phyloP scores from a whole-genome alignment of 2,113 vertebrate species.

The Alces alces region DNA sequence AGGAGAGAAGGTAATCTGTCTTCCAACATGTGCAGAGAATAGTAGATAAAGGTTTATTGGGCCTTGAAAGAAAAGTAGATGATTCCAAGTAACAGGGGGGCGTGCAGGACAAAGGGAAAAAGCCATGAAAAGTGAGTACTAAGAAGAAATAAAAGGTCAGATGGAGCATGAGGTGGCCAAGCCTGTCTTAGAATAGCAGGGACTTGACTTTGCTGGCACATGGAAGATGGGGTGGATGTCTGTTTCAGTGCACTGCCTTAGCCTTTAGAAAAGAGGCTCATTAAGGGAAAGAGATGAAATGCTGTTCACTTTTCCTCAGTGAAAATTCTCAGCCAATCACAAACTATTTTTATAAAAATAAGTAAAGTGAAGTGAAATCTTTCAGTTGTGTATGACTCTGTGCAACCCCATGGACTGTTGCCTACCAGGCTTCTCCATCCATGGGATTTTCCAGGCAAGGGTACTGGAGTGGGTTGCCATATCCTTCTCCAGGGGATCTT shows the following conservation, averaged over 20 bases:
- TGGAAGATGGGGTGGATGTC: not conserved
- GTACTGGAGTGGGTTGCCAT: not conserved
- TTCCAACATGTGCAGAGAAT: not conserved
- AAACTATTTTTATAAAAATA: not conserved
- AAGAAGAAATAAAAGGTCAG: not conserved
- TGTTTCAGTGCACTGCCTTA: not conserved
- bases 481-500: not conserved
- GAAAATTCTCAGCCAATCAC: not conserved
- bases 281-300: not conserved
- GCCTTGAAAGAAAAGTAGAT: not conserved
- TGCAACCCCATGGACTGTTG: fast-evolving
- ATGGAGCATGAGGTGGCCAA: not conserved
- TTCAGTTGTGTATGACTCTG: not conserved
- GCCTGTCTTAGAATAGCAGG: not conserved
- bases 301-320: not conserved
- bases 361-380: not conserved
- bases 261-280: not conserved
- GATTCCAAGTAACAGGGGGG: not conserved
- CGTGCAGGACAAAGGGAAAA: not conserved
- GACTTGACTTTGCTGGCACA: not conserved
- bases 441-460: not conserved
- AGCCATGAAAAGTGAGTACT: not conserved
- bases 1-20: not conserved
- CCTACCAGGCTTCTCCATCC: not conserved
- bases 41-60: not conserved